These are phyloP conservation scores for Eumeta japonica DNA, from an alignment of 1,140 invertebrate species.

Conservation along the genomic window DNA sequence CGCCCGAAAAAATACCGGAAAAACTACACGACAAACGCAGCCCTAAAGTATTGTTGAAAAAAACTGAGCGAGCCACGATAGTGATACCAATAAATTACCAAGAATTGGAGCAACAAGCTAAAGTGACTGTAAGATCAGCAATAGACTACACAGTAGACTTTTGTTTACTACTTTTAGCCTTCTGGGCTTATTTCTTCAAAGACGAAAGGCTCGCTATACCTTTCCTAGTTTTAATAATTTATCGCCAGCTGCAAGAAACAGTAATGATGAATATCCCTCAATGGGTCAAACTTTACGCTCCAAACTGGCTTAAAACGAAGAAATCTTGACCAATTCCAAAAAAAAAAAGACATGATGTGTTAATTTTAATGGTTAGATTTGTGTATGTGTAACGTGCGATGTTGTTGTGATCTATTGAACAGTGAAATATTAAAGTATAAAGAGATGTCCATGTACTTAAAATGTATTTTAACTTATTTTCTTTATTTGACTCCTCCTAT, in stretches of 20 bases:
- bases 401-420: too few species aligned
- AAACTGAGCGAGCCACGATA: conserved; percentile 42
- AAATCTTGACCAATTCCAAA: conserved; percentile 45
- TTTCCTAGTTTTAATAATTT: conserved; percentile 72
- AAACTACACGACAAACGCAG: conserved; percentile 23
- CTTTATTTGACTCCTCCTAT: too few species aligned
- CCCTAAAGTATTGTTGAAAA: conserved; percentile 35
- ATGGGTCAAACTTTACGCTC: conserved; percentile 31
- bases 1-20: conserved; percentile 11
- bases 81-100: conserved; percentile 53
- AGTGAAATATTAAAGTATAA: too few species aligned
- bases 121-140: conserved; percentile 64
- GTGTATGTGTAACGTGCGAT: too few species aligned
- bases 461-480: too few species aligned
- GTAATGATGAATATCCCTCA: conserved; percentile 34
- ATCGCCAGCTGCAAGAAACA: conserved; percentile 69
- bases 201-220: conserved; percentile 74
- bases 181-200: conserved; percentile 76
- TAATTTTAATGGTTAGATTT: too few species aligned
- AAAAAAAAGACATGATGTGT: too few species aligned
- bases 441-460: too few species aligned
- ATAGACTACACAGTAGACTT: conserved; percentile 71
- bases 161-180: conserved; percentile 68
- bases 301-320: conserved; percentile 45
- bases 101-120: conserved; percentile 60